phyloP scores from a whole-genome alignment of 2,797 vertebrate genomes.

The Enteromius radiatus region DNA sequence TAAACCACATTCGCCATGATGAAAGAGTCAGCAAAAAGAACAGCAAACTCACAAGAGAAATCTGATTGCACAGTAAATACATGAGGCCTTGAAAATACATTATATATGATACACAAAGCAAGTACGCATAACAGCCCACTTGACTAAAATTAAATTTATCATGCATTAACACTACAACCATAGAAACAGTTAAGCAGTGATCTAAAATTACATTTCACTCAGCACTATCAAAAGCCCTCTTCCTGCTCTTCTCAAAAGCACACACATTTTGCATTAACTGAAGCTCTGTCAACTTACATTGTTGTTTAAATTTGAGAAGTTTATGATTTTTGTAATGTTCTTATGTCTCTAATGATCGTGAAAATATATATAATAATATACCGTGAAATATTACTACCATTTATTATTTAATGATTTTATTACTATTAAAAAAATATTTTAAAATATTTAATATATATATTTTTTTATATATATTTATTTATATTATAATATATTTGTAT shows the following conservation, averaged over 20 bases:
- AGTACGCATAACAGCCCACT: neutral
- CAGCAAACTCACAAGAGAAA: neutral
- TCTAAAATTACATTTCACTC: neutral
- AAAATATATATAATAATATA: neutral
- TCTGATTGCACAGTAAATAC: neutral
- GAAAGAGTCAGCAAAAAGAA: neutral
- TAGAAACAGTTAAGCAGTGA: neutral
- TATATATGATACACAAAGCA: neutral
- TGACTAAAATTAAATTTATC: neutral
- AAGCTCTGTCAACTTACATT: neutral
- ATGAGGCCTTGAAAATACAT: neutral
- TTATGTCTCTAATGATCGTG: neutral
- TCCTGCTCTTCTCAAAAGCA: neutral
- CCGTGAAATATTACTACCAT: neutral
- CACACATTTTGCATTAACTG: neutral
- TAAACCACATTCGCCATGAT: neutral
- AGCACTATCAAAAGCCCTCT: neutral
- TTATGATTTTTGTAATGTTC: neutral
- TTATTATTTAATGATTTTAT: neutral
- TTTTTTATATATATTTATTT: too few species aligned
- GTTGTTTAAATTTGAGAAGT: neutral
- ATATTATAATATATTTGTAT: neutral
- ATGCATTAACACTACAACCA: neutral
- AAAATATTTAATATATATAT: neutral
- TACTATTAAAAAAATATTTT: too few species aligned